Evolutionary conservation across 2,113 vertebrate species (phyloP).

Genomic region (Gadus macrocephalus): DNA sequence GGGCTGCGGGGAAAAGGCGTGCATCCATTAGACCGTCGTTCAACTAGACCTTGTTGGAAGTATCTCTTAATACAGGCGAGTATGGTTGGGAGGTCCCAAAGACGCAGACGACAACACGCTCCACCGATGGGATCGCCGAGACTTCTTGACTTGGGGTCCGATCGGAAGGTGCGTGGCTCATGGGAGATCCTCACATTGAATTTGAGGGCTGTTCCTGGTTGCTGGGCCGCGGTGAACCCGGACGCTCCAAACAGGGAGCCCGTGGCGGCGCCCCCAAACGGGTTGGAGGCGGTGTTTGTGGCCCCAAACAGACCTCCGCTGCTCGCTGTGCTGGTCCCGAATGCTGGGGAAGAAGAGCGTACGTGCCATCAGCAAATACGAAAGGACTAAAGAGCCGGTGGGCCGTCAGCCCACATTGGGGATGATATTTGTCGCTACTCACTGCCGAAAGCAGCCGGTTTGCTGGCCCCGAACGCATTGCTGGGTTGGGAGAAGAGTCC

Average conservation of each 20-base stretch:
- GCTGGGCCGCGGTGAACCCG: slow-evolving; percentile 82
- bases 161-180: no score
- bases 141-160: no score
- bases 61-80: neutral
- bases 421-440: slow-evolving; percentile 54
- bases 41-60: no score
- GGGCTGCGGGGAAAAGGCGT: slow-evolving; percentile 70
- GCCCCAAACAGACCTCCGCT: slow-evolving; percentile 89
- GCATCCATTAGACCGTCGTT: no score
- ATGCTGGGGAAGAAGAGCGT: slow-evolving; percentile 65
- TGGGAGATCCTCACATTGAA: slow-evolving; percentile 82
- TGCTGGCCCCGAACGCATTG: slow-evolving; percentile 92
- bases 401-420: no score
- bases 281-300: slow-evolving; percentile 89
- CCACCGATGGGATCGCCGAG: neutral
- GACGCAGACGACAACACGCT: neutral
- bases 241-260: slow-evolving; percentile 86
- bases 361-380: no score
- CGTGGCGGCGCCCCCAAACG: slow-evolving; percentile 82
- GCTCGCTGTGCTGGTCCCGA: slow-evolving; percentile 86
- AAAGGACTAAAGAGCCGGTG: no score
- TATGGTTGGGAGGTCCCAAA: neutral
- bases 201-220: slow-evolving; percentile 89
- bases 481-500: slow-evolving; percentile 91
- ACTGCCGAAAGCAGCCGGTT: slow-evolving; percentile 90